phyloP scores from a whole-genome alignment of 2,113 vertebrate species.

The Vombatus ursinus region DNA sequence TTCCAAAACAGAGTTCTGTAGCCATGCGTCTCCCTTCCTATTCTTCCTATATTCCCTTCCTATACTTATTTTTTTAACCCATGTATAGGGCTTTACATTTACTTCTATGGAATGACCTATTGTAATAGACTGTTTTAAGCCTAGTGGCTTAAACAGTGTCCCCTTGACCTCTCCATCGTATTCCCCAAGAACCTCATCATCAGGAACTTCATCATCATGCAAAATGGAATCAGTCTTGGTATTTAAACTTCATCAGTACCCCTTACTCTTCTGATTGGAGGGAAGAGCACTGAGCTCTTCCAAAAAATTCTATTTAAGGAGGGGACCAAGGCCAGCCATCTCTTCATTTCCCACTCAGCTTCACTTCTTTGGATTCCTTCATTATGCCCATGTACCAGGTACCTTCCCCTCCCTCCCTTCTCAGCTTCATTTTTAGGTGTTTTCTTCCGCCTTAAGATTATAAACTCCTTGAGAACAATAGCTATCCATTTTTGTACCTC shows the following conservation, averaged over 20 bases:
- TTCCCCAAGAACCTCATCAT: background rate
- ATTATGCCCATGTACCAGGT: background rate
- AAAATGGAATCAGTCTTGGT: background rate
- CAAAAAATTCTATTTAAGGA: background rate
- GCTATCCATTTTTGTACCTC: background rate
- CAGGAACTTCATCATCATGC: background rate
- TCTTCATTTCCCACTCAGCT: background rate
- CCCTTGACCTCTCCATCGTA: background rate
- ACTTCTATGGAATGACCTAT: background rate
- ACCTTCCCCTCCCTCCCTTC: background rate
- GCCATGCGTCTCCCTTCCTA: background rate
- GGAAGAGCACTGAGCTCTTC: background rate
- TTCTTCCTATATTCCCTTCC: background rate
- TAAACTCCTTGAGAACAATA: background rate
- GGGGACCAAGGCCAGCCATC: background rate
- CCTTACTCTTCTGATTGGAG: background rate
- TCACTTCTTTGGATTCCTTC: background rate
- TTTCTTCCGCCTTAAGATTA: background rate
- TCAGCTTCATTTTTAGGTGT: background rate
- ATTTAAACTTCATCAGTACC: background rate
- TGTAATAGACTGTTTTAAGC: background rate
- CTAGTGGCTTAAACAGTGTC: background rate
- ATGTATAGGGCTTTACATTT: background rate
- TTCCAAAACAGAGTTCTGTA: background rate
- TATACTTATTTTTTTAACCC: background rate